Conservation (phyloP, 2,888 invertebrate species). For the Sialis lutaria region DNA sequence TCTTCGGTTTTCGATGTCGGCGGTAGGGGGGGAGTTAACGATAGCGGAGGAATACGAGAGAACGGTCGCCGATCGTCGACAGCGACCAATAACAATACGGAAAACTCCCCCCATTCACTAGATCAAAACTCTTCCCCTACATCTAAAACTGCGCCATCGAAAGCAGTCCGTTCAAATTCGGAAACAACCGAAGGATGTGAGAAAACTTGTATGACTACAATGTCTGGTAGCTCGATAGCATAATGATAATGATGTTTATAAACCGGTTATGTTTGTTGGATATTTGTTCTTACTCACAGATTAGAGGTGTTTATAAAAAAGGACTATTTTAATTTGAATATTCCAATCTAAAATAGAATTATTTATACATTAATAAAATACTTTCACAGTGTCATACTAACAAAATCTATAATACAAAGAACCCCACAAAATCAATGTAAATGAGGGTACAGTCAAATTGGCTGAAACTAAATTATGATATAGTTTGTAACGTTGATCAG, state of each 20-base stretch:
- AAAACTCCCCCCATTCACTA: constrained; percentile 20
- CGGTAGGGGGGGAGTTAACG: background rate
- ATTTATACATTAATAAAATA: too few species aligned
- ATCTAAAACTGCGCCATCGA: constrained; percentile 20
- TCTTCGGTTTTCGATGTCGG: constrained; percentile 37
- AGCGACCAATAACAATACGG: constrained; percentile 31
- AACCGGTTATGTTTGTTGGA: too few species aligned
- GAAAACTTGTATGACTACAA: constrained; percentile 32
- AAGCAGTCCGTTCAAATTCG: constrained; percentile 30
- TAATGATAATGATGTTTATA: constrained; percentile 20
- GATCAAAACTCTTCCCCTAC: constrained; percentile 18
- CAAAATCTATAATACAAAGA: too few species aligned
- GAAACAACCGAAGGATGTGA: constrained; percentile 22
- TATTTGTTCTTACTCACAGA: too few species aligned
- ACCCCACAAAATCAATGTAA: too few species aligned
- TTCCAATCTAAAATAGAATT: too few species aligned
- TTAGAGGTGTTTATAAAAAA: too few species aligned
- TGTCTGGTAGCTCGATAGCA: constrained; percentile 38
- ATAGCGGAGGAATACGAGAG: constrained; percentile 14
- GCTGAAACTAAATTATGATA: too few species aligned
- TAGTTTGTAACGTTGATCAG: too few species aligned
- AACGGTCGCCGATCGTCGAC: constrained; percentile 28
- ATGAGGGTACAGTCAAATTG: too few species aligned
- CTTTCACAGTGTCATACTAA: too few species aligned
- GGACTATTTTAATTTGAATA: too few species aligned